Evolutionary conservation across 2,113 vertebrate species (phyloP).

Genomic region (Phaethon lepturus): DNA sequence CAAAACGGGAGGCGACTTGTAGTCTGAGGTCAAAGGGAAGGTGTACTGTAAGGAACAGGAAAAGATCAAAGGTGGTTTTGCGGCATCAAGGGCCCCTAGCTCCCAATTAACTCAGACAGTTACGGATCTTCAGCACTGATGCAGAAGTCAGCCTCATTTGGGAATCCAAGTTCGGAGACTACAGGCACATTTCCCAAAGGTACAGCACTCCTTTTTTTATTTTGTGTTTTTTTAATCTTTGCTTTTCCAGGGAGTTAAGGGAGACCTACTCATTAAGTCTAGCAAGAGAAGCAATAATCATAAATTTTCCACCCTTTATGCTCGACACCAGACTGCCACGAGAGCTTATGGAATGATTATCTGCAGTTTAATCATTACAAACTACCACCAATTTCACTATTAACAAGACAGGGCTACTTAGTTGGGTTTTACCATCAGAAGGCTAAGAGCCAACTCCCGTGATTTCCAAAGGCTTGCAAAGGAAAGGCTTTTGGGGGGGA

Average conservation of each 20-base stretch:
- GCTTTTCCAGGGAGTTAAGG: background rate
- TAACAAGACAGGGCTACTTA: background rate
- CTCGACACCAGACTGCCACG: background rate
- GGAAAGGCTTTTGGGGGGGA: background rate
- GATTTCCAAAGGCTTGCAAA: background rate
- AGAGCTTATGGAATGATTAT: background rate
- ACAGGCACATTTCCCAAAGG: fast-evolving
- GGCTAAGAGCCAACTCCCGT: background rate
- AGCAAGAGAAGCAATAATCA: background rate
- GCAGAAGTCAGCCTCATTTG: background rate
- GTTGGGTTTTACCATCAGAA: background rate
- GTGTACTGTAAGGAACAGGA: fast-evolving
- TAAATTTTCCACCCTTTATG: background rate
- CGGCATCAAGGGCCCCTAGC: background rate
- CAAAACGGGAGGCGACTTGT: fast-evolving
- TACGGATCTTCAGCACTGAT: background rate
- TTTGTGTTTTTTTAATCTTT: background rate
- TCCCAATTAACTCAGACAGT: background rate
- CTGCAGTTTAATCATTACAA: background rate
- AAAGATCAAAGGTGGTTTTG: background rate
- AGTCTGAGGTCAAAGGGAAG: fast-evolving
- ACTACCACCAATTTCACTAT: background rate
- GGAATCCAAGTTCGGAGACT: background rate
- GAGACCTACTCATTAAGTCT: background rate
- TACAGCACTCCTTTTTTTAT: background rate